Base-by-base conservation (phyloP, 1,140 invertebrate species). In the Rhopalosiphum padi region DNA sequence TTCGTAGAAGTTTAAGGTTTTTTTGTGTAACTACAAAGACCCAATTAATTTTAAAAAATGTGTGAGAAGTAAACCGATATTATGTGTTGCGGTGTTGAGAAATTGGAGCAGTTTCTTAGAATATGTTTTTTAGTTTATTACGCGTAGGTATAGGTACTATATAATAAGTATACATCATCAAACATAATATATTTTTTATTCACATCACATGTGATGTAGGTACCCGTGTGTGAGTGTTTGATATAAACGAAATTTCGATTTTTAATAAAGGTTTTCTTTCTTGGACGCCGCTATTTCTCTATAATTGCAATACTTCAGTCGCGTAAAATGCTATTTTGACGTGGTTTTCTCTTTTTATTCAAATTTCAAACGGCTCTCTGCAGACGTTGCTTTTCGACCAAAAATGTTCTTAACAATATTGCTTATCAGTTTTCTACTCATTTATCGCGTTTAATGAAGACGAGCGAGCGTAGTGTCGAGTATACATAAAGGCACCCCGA, bases 1-100 rank as follows among this genome's bases (percentile, higher is more conserved):
- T 41, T 55, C 30, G 87, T 25, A n/a, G 48, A 55, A 89, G 87
- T 55, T 89, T 55, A 89, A 89, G 87, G 48, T 89, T 89, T 89
- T 48, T 89, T 89, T 55, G 35, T 89, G 87, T 25, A 37, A 89
- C 87, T 35, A 55, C 87, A 89, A 89, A 89, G 51, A 89, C 35
- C 87, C 21, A 89, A 89, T 89, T 89, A 89, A 55, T 53, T 89
- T 88, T 21, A 89, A 53, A 53, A 53, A 55, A 89, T 23, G 87
- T 43, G 8, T 89, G 87, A 89, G 87, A 89, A 89, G 35, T 89
- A 89, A 89, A 89, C 87, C 87, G 37, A 55, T 89, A 89, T 88
- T 89, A 53, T 89, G 87, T 55, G 43, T 89, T 41, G 9, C 23
- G n/a, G 22, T 11, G 87, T 89, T 53, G 87, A 55, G 87, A 89